phyloP scores from a whole-genome alignment of 2,113 vertebrate species.

The Pandion haliaetus region DNA sequence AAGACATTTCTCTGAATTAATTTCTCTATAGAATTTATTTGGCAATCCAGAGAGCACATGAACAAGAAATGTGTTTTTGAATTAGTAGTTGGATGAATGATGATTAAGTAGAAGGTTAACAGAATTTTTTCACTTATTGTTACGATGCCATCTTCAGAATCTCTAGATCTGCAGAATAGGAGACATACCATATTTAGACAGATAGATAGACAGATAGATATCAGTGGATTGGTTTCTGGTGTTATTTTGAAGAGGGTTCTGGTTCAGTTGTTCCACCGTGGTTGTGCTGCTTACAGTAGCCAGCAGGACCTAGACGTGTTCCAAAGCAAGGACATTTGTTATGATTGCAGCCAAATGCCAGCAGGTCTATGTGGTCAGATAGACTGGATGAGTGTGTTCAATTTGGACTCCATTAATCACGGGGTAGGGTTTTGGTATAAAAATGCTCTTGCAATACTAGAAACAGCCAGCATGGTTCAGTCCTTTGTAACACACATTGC shows the following conservation, averaged over 20 bases:
- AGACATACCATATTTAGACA: not conserved
- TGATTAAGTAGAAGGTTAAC: not conserved
- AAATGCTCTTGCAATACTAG: not conserved
- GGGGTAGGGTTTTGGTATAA: not conserved
- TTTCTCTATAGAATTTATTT: not conserved
- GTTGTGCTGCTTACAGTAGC: not conserved
- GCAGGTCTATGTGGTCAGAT: not conserved
- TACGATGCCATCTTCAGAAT: not conserved
- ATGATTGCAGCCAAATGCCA: not conserved
- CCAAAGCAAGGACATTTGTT: not conserved
- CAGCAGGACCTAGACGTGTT: not conserved
- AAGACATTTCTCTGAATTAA: not conserved
- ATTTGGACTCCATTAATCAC: not conserved
- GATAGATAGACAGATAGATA: no score
- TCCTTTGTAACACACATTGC: not conserved
- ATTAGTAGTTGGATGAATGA: not conserved
- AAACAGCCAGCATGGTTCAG: rapidly evolving
- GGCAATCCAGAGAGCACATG: not conserved
- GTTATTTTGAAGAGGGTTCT: not conserved
- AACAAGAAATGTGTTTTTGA: not conserved
- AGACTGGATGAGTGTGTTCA: not conserved
- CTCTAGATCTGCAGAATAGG: not conserved
- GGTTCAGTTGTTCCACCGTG: not conserved
- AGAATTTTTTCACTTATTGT: not conserved
- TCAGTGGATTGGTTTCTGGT: not conserved